These are phyloP conservation scores for Pheosia tremula DNA, from an alignment of 2,888 invertebrate genomes.

Conservation along the genomic window DNA sequence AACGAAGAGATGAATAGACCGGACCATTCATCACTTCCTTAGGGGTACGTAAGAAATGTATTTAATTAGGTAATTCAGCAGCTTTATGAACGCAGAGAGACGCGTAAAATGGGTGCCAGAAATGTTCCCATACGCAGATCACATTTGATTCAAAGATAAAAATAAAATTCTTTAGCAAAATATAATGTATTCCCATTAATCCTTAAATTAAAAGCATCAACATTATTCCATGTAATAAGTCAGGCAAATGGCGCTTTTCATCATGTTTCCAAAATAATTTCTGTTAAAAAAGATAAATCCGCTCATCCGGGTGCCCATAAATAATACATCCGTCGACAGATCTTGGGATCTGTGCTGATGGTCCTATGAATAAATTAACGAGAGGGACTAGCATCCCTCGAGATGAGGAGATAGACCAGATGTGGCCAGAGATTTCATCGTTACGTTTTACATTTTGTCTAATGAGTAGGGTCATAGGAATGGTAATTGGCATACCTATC, in stretches of 20 bases:
- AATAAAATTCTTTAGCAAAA: no score
- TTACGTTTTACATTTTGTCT: neutral
- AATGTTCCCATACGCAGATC: no score
- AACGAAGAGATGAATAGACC: no score
- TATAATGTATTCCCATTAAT: no score
- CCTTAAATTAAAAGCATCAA: neutral
- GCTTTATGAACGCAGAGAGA: no score
- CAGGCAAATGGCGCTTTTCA: neutral
- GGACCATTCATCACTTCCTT: no score
- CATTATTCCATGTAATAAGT: neutral
- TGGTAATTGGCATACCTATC: neutral
- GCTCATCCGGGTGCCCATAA: constrained; percentile 11
- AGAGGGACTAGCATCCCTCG: neutral
- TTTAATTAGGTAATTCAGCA: no score
- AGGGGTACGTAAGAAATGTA: no score
- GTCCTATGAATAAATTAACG: constrained; percentile 24
- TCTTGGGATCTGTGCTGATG: constrained; percentile 18
- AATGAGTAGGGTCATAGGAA: neutral
- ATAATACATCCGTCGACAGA: constrained; percentile 19
- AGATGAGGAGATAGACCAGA: neutral
- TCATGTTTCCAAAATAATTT: constrained; percentile 4
- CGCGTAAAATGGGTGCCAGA: no score
- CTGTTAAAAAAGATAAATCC: constrained; percentile 8
- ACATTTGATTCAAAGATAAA: no score
- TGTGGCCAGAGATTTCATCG: neutral